Evolutionary conservation across 1,140 invertebrate genomes (phyloP).

Genomic region (Formica exsecta): DNA sequence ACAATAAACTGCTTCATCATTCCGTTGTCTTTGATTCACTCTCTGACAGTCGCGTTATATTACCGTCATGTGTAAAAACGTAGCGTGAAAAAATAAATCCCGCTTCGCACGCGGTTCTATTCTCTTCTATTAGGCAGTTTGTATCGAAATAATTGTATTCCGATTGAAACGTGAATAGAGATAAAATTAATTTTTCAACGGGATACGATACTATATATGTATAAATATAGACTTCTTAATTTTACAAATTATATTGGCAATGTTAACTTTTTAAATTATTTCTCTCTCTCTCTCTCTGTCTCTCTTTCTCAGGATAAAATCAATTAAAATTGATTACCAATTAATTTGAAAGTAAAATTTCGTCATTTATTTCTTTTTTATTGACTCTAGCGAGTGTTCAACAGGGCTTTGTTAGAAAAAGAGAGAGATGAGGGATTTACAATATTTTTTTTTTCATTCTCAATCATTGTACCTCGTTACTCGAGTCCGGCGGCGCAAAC

Average conservation of each 20-base stretch:
- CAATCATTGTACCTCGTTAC: constrained; percentile 32
- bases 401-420: background rate
- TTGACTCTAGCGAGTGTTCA: too few species aligned
- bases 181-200: constrained; percentile 11
- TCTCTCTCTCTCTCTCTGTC: background rate
- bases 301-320: background rate
- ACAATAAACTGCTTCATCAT: constrained; percentile 35
- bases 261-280: background rate
- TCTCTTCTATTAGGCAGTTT: constrained; percentile 13
- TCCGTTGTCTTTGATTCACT: constrained; percentile 26
- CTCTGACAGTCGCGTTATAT: constrained; percentile 8
- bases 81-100: constrained; percentile 37
- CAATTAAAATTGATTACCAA: background rate
- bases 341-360: background rate
- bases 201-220: too few species aligned
- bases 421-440: background rate
- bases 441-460: constrained; percentile 19
- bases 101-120: constrained; percentile 11
- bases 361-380: background rate
- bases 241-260: background rate
- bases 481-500: constrained; percentile 39
- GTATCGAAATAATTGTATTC: constrained; percentile 36
- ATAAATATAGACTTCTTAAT: too few species aligned
- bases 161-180: background rate
- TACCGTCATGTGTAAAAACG: constrained; percentile 23